Evolutionary conservation across 1,140 invertebrate genomes (phyloP).

Genomic region (Zophobas atratus): DNA sequence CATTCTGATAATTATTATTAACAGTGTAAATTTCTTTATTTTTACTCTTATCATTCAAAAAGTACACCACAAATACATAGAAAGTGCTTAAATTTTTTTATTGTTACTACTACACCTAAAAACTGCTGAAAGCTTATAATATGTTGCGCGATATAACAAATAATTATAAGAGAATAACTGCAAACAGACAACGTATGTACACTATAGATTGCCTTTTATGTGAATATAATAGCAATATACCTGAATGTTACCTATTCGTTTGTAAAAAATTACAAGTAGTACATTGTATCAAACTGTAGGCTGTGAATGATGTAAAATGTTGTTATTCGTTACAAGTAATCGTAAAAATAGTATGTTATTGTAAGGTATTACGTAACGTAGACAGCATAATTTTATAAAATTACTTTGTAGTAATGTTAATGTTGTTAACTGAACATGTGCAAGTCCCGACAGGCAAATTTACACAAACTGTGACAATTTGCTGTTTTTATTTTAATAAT

Average conservation of each 20-base stretch:
- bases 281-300: conserved; percentile 37
- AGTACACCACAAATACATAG: no score
- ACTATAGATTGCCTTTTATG: background rate
- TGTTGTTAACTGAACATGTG: background rate
- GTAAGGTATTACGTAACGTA: conserved; percentile 1
- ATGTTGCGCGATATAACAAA: no score
- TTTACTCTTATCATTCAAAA: no score
- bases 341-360: conserved; percentile 6
- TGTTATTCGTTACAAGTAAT: conserved; percentile 17
- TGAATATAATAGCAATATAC: background rate
- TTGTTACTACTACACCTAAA: no score
- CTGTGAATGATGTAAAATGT: conserved; percentile 41
- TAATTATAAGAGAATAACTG: no score
- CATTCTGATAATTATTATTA: conserved; percentile 1
- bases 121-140: no score
- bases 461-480: no score
- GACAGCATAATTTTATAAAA: conserved; percentile 9
- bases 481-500: no score
- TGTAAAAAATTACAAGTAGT: conserved; percentile 7
- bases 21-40: no score
- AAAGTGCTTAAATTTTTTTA: no score
- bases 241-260: background rate
- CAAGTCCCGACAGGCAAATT: background rate
- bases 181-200: background rate
- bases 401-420: background rate